Evolutionary conservation across 2,888 invertebrate species (phyloP).

Genomic region (Spilarctia lutea): DNA sequence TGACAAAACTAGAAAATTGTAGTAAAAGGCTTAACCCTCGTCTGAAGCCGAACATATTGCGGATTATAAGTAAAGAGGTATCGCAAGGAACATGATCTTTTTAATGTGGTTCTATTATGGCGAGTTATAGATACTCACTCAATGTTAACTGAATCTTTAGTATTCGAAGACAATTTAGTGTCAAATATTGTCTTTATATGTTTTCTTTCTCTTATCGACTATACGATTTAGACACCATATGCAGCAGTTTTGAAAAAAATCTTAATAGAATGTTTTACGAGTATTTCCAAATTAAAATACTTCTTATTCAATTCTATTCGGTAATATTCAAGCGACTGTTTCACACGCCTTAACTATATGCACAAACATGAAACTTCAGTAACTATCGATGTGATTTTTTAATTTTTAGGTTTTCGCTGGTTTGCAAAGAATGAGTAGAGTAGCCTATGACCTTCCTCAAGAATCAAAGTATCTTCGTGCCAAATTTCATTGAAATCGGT

Average conservation of each 20-base stretch:
- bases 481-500: no score
- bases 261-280: no score
- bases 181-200: no score
- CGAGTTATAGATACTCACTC: not conserved
- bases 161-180: no score
- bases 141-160: not conserved
- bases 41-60: conserved; percentile 19
- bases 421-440: no score
- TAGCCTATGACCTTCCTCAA: no score
- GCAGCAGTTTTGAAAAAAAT: not conserved
- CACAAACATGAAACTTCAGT: not conserved
- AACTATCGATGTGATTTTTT: not conserved
- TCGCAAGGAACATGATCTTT: not conserved
- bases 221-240: not conserved
- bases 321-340: not conserved
- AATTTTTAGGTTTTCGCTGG: not conserved
- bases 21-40: conserved; percentile 15
- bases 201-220: no score
- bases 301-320: no score
- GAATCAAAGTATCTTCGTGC: no score
- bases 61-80: not conserved
- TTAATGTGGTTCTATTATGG: not conserved
- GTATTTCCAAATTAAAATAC: no score
- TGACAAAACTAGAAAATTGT: conserved; percentile 13
- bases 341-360: not conserved